Base-by-base conservation (phyloP, 2,888 invertebrate genomes). In the Strigamia transsilvanica region DNA sequence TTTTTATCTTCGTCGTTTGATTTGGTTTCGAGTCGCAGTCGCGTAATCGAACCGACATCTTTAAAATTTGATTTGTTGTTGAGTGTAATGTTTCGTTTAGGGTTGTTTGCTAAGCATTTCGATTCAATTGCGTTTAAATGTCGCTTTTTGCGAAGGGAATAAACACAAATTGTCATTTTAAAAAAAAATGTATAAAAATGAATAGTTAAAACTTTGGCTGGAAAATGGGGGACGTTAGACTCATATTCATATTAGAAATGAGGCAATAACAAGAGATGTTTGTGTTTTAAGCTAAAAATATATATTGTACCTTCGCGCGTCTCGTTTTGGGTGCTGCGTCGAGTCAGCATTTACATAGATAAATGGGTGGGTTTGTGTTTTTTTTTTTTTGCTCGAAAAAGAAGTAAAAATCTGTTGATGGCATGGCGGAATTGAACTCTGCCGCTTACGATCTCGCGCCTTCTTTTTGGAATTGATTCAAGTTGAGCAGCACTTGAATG, bases 401-500 rank as follows among this genome's bases (percentile, higher is more conserved):
- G 32, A 32, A 73, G 73, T 73, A 27, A 73, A 73, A 73, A 73
- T 73, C 73, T 73, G 73, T 73, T 73, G 73, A 73, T 73, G 73
- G 73, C 73, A 32, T 73, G 73, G 73, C 73, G 73, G 73, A 73
- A 73, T 73, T 73, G 73, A 73, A 73, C 73, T 73, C 73, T 73
- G 32, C 73, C 32, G 73, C 73, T 73, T 73, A 73, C 73, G 73
- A 73, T 73, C 73, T 73, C 73, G 32, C 32, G 73, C 27, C 73
- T 73, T 73, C 73, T 32, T 73, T 73, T 73, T 73, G 73, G 73
- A 73, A 73, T 73, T 73, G 73, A 73, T 73, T 73, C 73, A 73
- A 73, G 73, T 73, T 73, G 73, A 73, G 73, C 73, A 73, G 73
- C 73, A 73, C 73, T 73, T 73, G 73, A 73, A 73, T 73, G 73